Conservation (phyloP, 2,797 vertebrate genomes). For the Ceryle rudis region DNA sequence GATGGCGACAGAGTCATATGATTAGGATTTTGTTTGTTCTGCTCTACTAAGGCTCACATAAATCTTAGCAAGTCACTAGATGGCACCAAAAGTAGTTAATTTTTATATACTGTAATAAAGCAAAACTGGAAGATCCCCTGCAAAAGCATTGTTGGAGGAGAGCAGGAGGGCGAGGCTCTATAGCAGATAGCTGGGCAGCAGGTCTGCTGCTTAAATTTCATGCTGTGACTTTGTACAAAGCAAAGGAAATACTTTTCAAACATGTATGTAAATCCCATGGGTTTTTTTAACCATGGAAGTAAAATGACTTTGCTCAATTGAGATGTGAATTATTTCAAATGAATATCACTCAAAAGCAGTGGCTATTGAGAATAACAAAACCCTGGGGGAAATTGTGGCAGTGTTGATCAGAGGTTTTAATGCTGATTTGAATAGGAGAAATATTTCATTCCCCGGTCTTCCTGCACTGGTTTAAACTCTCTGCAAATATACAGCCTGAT, state of each 20-base stretch:
- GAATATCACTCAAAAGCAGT: not conserved
- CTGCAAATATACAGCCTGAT: not conserved
- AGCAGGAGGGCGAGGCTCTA: not conserved
- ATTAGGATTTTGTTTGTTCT: conserved; percentile 2
- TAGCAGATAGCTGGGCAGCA: not conserved
- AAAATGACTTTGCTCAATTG: not conserved
- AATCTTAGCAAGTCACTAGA: conserved; percentile 59
- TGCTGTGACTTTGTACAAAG: not conserved
- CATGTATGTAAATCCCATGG: not conserved
- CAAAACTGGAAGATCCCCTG: not conserved
- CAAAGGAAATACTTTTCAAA: not conserved
- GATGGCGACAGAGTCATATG: not conserved
- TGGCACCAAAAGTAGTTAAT: conserved; percentile 73
- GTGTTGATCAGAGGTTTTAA: not conserved
- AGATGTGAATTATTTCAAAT: not conserved
- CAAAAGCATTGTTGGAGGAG: not conserved
- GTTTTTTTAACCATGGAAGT: not conserved
- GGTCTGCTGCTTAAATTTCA: not conserved
- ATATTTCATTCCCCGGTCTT: not conserved
- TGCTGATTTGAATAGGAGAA: not conserved
- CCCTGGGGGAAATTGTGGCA: not conserved
- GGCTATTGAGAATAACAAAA: not conserved
- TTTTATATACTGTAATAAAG: conserved; percentile 30
- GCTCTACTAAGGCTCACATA: not conserved
- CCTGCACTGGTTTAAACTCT: not conserved